These are phyloP conservation scores for Polymixis flavicincta DNA, from an alignment of 2,888 invertebrate genomes.

Conservation along the genomic window DNA sequence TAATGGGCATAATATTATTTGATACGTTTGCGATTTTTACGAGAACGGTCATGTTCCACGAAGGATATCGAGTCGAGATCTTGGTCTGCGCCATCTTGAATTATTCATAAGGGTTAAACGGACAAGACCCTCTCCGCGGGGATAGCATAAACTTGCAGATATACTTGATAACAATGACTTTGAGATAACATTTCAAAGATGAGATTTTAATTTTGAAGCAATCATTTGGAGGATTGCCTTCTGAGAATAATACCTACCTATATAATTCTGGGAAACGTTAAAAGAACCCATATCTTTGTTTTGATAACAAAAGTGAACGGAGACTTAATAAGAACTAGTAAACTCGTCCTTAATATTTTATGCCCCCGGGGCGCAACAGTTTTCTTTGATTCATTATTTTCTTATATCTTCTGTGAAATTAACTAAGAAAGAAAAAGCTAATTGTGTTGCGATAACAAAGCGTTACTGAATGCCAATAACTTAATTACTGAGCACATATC, in stretches of 20 bases:
- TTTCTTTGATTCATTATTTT: not conserved
- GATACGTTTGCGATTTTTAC: constrained; percentile 69
- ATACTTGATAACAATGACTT: constrained; percentile 75
- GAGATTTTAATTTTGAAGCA: constrained; percentile 49
- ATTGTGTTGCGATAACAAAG: constrained; percentile 18
- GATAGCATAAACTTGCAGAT: constrained; percentile 73
- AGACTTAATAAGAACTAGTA: not conserved
- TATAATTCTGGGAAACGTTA: not conserved
- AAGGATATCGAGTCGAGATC: constrained; percentile 75
- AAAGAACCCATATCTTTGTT: not conserved
- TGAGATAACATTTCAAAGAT: constrained; percentile 62
- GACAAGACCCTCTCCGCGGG: constrained; percentile 72
- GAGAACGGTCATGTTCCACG: constrained; percentile 70
- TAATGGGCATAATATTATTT: constrained; percentile 59
- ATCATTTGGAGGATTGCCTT: constrained; percentile 13
- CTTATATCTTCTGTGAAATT: constrained; percentile 1
- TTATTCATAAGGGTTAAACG: constrained; percentile 81
- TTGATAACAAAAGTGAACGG: not conserved
- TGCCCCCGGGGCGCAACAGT: not conserved
- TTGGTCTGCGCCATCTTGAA: constrained; percentile 75
- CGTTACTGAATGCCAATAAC: constrained; percentile 25
- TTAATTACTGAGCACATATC: constrained; percentile 34
- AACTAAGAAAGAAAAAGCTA: constrained; percentile 16
- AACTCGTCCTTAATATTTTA: not conserved
- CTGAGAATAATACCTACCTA: not conserved